phyloP scores from a whole-genome alignment of 2,797 vertebrate genomes.

The Tapirus indicus region DNA sequence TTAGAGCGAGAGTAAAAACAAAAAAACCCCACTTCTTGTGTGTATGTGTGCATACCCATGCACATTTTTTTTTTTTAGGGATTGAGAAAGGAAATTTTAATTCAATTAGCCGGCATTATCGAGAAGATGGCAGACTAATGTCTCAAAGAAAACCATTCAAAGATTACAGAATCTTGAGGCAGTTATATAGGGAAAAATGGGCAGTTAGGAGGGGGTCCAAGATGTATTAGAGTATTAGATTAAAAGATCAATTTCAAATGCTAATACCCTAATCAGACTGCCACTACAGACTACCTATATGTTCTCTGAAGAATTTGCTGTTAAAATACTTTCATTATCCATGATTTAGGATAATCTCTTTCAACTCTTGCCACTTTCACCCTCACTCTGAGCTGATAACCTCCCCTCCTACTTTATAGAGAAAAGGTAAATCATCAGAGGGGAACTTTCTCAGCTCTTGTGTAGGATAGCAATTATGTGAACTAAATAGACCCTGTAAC shows the following conservation, averaged over 20 bases:
- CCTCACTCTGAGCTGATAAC: neutral
- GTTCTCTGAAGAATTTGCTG: constrained; percentile 1
- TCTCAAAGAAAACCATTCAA: no score
- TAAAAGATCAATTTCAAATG: constrained; percentile 51
- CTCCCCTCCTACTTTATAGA: neutral
- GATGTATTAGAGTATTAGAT: neutral
- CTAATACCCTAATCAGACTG: constrained; percentile 22
- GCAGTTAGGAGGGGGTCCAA: no score
- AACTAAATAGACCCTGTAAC: neutral
- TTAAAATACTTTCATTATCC: constrained; percentile 8
- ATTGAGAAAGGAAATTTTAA: no score
- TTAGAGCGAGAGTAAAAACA: neutral
- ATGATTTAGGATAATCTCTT: neutral
- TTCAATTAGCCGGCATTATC: no score
- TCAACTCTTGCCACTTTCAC: neutral
- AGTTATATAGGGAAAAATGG: no score
- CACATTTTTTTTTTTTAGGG: neutral
- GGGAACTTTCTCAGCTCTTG: neutral
- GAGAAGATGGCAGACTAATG: no score
- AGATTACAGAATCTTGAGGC: no score
- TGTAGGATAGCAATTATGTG: neutral
- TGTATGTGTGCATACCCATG: neutral
- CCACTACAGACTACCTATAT: neutral
- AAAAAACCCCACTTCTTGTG: neutral
- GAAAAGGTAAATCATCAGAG: neutral